Conservation (phyloP, 2,888 invertebrate species). For the Malthinus seriepunctatus region DNA sequence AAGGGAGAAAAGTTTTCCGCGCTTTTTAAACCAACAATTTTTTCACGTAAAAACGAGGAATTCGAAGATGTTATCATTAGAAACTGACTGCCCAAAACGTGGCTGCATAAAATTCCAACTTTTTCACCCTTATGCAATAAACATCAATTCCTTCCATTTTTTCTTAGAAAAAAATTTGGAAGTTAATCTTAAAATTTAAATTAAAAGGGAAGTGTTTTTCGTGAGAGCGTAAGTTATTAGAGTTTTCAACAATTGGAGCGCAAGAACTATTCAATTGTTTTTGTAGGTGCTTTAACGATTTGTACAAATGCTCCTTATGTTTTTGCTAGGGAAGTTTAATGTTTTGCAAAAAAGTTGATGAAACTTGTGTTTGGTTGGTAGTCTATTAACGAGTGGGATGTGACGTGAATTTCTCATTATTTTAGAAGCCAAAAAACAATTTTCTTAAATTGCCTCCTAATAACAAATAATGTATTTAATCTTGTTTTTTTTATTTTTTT, state of each 20-base stretch:
- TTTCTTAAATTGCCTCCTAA: neutral
- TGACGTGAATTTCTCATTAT: constrained; percentile 6
- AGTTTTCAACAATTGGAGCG: neutral
- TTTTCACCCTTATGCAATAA: no score
- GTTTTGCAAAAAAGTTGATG: constrained; percentile 4
- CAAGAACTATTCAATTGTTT: constrained; percentile 2
- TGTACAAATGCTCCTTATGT: constrained; percentile 2
- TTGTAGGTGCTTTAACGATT: constrained; percentile 1
- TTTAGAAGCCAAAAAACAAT: neutral
- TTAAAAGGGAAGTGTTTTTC: neutral
- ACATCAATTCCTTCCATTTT: no score
- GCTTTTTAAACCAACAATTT: neutral
- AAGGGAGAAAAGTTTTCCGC: constrained; percentile 4
- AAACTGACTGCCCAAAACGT: neutral
- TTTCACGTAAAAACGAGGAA: constrained; percentile 6
- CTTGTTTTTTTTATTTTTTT: no score
- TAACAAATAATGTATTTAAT: no score
- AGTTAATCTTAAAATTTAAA: no score
- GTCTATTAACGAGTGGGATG: constrained; percentile 1
- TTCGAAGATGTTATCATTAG: constrained; percentile 14
- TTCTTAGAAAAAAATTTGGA: no score
- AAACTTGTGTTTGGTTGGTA: constrained; percentile 8
- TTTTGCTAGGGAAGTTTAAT: neutral
- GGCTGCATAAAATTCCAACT: neutral
- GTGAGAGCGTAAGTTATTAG: neutral